Percentiles rank a stretch among this genome's conserved stretches.
Evolutionary conservation across 64 coral and sea anemone genomes (phyloP).

Genomic region (Pocillopora verrucosa): DNA sequence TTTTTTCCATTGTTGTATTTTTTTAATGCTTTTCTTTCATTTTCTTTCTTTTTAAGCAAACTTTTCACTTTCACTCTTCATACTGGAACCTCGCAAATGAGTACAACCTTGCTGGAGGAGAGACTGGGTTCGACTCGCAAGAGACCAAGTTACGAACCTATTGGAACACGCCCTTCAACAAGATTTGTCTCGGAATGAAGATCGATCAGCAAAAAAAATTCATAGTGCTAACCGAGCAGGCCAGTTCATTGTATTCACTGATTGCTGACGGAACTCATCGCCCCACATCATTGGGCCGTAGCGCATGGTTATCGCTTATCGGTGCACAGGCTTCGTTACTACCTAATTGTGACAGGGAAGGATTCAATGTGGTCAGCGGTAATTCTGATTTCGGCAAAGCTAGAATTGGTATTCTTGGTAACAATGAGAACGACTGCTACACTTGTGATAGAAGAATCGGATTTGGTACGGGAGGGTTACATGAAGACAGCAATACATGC

Average conservation of each 20-base stretch:
- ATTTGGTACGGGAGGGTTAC: neutral
- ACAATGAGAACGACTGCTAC: neutral
- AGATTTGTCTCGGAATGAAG: constrained; percentile 1
- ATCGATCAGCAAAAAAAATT: neutral
- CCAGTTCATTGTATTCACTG: neutral
- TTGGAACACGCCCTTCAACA: neutral
- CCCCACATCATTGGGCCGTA: neutral
- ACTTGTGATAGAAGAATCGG: too few relatives aligned
- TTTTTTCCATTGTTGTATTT: neutral
- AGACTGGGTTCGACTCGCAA: neutral
- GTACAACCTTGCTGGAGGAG: neutral
- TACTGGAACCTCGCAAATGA: neutral
- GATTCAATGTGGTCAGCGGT: neutral
- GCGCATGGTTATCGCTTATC: neutral
- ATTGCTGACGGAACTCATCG: neutral
- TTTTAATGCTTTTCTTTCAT: neutral
- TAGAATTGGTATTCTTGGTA: neutral
- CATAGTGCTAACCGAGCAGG: neutral
- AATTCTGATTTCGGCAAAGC: neutral
- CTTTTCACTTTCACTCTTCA: neutral
- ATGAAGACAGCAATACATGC: neutral
- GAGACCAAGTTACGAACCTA: neutral
- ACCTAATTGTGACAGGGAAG: neutral
- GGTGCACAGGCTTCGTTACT: neutral
- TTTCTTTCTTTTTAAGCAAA: neutral